Evolutionary conservation across 1,140 invertebrate species (phyloP), one percentile per base, ranked within the genome.

Genomic region (Aphelinus certus): DNA sequence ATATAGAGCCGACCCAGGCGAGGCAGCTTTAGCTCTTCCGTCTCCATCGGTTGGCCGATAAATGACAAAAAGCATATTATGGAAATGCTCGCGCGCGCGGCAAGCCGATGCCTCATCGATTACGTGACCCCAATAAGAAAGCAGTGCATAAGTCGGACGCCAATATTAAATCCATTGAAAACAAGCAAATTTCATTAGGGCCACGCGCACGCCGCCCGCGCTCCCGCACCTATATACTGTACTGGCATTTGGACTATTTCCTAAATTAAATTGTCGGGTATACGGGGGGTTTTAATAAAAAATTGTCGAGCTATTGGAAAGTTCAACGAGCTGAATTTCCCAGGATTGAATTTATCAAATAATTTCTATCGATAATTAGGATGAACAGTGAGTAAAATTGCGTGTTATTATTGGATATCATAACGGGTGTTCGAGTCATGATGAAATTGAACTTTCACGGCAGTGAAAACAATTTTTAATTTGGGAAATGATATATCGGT

Each of bases 131-230:
- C 69, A 71, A 71, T 75, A 65, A 75, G 53, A 75, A 71, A 71
- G 7, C 55, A 53, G 3, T 46, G 43, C 7, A 57, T 45, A 6
- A 6, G 45, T 60, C 26, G 42, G 67, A n/a, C 73, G 45, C 46
- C 62, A 55, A 75, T 75, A 70, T 75, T 75, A 71, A 75, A 75
- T 70, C 62, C 62, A 71, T 75, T 70, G 67, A 75, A 70, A 75
- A 75, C 55, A 57, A 74, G 49, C 64, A 51, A 53, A 69, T 64
- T 75, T 75, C 61, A 68, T 74, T 68, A 68, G 51, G 58, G 10
- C 47, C 3, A 10, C 10, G 42, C 51, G 4, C 4, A 45, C 46
- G 10, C 45, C 5, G 64, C 9, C 51, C 4, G 43, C 56, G 10
- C 3, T 49, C 9, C 42, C 47, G n/a, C 51, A 6, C n/a, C 3